Base-by-base conservation (phyloP, 2,113 vertebrate species). In the Ondatra zibethicus region DNA sequence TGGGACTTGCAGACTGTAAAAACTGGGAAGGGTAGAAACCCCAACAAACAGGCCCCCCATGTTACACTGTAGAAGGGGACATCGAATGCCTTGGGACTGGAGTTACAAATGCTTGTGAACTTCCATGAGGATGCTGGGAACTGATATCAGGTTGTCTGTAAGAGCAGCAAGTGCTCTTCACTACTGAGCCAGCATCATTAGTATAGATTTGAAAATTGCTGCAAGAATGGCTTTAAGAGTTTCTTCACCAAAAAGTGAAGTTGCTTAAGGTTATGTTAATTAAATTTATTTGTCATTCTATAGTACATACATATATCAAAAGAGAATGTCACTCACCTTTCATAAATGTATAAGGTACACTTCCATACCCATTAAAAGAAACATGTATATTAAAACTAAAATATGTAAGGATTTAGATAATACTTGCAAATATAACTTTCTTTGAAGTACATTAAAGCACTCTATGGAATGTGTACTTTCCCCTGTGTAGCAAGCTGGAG, bases 331-430 rank as follows among this genome's bases (percentile, higher is more conserved):
- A 65, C 39, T 39, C 3, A 52, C 12, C 12, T 63, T 91, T 45
- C 5, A 27, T 58, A 39, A 65, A 55, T 39, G 82, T 52, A n/a
- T 47, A 19, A 45, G 7, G 13, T 88, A 6, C 47, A 81, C 4
- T 39, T 5, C 17, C 7, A 81, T 85, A 12, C 68, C 61, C 31
- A 93, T 85, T 68, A 68, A 70, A 65, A 63, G 45, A 63, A 58
- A 33, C 8, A 52, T 70, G 39, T 23, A 5, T 87, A 66, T 55
- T 81, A 78, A 63, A 89, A 90, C 29, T 42, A 95, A 92, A 93
- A 89, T 80, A 87, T 70, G 16, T 2, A 91, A 80, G 47, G 89
- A 93, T 92, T 91, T 91, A 95, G 78, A 45, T 45, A 61, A 68
- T 81, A 8, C 23, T 93, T 70, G 12, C 55, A 73, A 88, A 31